These are phyloP conservation scores for Bucorvus abyssinicus DNA, from an alignment of 2,797 vertebrate species.

Conservation along the genomic window DNA sequence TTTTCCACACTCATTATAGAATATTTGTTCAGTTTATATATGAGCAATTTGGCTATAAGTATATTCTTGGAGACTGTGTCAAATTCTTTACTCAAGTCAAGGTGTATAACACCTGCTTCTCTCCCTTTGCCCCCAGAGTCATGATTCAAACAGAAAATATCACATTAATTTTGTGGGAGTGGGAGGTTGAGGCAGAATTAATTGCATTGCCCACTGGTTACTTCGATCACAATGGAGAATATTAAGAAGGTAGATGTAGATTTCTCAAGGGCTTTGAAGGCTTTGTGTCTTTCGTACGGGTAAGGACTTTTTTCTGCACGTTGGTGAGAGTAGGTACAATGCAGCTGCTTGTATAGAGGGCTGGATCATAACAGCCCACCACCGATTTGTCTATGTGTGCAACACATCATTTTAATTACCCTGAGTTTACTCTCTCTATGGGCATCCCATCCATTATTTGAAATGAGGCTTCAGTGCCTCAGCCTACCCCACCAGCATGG, in stretches of 20 bases:
- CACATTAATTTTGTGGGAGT: neutral
- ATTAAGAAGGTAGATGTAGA: neutral
- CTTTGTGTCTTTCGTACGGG: neutral
- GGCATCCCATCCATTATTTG: neutral
- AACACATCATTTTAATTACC: neutral
- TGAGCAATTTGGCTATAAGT: neutral
- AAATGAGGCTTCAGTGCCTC: neutral
- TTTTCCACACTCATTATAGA: neutral
- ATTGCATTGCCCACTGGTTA: neutral
- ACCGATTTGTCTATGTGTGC: neutral
- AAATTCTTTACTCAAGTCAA: neutral
- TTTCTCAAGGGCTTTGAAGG: neutral
- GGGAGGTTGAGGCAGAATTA: neutral
- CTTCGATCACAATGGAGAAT: neutral
- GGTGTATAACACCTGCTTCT: accelerated
- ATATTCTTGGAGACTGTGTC: neutral
- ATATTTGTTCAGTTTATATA: neutral
- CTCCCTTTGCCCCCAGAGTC: neutral
- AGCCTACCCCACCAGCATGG: accelerated
- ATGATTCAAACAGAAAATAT: neutral
- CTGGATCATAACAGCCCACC: neutral
- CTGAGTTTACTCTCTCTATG: neutral
- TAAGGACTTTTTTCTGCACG: neutral
- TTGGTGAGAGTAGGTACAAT: neutral
- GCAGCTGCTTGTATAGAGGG: neutral